Percentiles rank a stretch among this genome's conserved stretches.
These are phyloP conservation scores for Sebastiscus tertius DNA, from an alignment of 2,797 vertebrate species.

Conservation along the genomic window DNA sequence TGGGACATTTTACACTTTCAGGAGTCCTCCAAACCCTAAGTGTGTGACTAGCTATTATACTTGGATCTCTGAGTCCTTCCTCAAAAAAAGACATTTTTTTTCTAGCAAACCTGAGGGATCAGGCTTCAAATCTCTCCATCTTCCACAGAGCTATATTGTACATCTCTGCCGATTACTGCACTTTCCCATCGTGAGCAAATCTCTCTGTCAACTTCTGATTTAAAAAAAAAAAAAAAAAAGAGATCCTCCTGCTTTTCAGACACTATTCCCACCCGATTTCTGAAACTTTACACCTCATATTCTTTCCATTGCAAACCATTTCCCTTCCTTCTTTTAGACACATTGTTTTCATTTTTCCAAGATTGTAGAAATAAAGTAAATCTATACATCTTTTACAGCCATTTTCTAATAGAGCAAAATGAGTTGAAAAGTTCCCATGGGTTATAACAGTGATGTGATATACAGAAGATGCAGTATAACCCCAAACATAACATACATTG, in stretches of 20 bases:
- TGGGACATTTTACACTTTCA: not conserved
- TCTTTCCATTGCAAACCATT: not conserved
- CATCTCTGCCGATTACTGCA: not conserved
- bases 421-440: not conserved
- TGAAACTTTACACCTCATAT: not conserved
- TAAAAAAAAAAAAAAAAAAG: not conserved
- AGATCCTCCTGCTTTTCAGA: not conserved
- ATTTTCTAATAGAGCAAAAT: not conserved
- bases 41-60: not conserved
- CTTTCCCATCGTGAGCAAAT: conserved; percentile 1
- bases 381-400: not conserved
- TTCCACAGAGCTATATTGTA: not conserved
- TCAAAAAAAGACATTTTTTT: not conserved
- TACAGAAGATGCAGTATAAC: not conserved
- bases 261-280: not conserved
- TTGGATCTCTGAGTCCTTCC: not conserved
- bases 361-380: not conserved
- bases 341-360: not conserved
- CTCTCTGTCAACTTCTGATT: conserved; percentile 1
- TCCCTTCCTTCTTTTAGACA: not conserved
- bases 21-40: not conserved
- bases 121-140: conserved; percentile 6
- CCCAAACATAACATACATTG: not conserved
- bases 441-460: not conserved
- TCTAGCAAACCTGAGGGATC: conserved; percentile 2